Evolutionary conservation across 2,797 vertebrate genomes (phyloP).

Genomic region (Malurus leucopterus): DNA sequence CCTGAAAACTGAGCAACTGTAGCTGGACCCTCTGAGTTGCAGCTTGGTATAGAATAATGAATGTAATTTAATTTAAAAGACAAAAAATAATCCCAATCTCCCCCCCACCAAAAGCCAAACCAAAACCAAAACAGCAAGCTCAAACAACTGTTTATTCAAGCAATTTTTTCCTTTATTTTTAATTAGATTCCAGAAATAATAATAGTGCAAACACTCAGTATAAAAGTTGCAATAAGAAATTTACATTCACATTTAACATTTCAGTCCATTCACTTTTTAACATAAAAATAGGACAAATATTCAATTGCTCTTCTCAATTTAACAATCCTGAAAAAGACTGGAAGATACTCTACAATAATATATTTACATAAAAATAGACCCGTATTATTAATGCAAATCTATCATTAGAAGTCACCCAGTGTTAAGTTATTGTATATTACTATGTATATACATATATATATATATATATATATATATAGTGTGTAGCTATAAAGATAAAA

Average conservation of each 20-base stretch:
- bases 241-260: conserved; percentile 82
- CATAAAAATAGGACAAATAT: conserved; percentile 82
- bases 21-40: not conserved
- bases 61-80: not conserved
- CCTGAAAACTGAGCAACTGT: not conserved
- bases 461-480: conserved; percentile 1
- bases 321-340: conserved; percentile 78
- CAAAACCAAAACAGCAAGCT: not conserved
- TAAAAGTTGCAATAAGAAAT: conserved; percentile 84
- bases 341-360: conserved; percentile 76
- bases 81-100: not conserved
- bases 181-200: conserved; percentile 74
- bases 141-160: conserved; percentile 65
- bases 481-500: conserved; percentile 13
- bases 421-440: conserved; percentile 59
- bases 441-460: conserved; percentile 22
- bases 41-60: not conserved
- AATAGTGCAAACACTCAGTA: conserved; percentile 82
- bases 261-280: conserved; percentile 74
- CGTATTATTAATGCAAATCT: conserved; percentile 81
- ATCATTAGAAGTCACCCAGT: conserved; percentile 71
- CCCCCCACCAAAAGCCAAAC: not conserved
- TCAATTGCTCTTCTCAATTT: conserved; percentile 69
- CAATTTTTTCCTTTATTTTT: conserved; percentile 74
- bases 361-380: conserved; percentile 83